Evolutionary conservation across 2,888 invertebrate genomes (phyloP).

Genomic region (Cacoxenus indagator): DNA sequence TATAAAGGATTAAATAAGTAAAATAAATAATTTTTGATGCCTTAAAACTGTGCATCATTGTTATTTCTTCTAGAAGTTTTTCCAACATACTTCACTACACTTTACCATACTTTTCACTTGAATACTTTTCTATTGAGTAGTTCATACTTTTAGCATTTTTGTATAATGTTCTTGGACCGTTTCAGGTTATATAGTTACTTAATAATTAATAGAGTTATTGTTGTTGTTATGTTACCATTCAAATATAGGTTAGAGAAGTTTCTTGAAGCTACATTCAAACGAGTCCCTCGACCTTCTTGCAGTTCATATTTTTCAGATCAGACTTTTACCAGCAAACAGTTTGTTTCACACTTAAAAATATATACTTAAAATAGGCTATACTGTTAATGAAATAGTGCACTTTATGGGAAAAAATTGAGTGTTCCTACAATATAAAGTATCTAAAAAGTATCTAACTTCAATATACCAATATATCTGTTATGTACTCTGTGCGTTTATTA

Average conservation of each 20-base stretch:
- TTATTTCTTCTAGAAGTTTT: no score
- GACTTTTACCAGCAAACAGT: constrained; percentile 1
- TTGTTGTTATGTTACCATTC: neutral
- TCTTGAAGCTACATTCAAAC: neutral
- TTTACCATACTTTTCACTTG: no score
- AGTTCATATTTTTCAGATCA: neutral
- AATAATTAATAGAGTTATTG: neutral
- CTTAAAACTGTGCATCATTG: no score
- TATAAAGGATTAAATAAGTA: no score
- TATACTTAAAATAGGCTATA: constrained; percentile 15
- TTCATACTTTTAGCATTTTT: neutral
- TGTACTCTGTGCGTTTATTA: constrained; percentile 4
- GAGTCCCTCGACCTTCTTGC: neutral
- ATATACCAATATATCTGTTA: constrained; percentile 29
- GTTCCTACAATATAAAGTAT: neutral
- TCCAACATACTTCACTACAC: no score
- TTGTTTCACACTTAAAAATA: constrained; percentile 1
- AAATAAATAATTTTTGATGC: no score
- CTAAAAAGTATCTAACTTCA: constrained; percentile 25
- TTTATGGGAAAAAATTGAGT: neutral
- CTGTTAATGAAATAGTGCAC: constrained; percentile 37
- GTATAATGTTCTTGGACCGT: constrained; percentile 23
- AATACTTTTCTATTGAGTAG: no score
- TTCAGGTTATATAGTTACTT: constrained; percentile 4
- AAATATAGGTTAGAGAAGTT: neutral